phyloP scores from a whole-genome alignment of 2,113 vertebrate genomes.

The Coptodon rendalli region DNA sequence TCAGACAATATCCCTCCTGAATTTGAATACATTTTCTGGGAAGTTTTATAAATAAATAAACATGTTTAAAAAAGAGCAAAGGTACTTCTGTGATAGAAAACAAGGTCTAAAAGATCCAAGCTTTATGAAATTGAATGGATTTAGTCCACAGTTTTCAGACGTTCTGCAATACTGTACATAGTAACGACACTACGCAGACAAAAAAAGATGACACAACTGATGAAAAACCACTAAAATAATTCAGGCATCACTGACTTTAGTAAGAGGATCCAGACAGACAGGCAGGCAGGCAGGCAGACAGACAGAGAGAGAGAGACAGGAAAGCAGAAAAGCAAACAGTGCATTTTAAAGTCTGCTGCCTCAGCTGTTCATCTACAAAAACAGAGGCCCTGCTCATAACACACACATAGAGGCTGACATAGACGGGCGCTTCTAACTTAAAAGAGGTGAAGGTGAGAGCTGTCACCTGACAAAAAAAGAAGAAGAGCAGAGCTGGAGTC shows the following conservation, averaged over 20 bases:
- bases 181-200: not conserved
- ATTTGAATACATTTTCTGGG: not conserved
- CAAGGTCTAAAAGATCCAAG: not conserved
- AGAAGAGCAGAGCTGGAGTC: not conserved
- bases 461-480: not conserved
- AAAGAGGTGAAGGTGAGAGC: conserved; percentile 16
- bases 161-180: not conserved
- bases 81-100: not conserved
- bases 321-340: not conserved
- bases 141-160: not conserved
- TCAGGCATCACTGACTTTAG: not conserved
- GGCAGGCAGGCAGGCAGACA: not conserved
- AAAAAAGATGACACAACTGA: not conserved
- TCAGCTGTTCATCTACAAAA: not conserved
- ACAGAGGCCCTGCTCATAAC: not conserved
- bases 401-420: not conserved
- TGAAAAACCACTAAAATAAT: not conserved
- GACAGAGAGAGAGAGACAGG: not conserved
- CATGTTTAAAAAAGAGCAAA: not conserved
- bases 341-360: not conserved
- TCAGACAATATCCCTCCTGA: not conserved
- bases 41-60: not conserved
- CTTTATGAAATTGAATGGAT: not conserved
- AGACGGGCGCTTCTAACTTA: not conserved
- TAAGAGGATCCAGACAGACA: not conserved